Conservation (phyloP, 2,797 vertebrate species). For the Cetoscarus ocellatus region DNA sequence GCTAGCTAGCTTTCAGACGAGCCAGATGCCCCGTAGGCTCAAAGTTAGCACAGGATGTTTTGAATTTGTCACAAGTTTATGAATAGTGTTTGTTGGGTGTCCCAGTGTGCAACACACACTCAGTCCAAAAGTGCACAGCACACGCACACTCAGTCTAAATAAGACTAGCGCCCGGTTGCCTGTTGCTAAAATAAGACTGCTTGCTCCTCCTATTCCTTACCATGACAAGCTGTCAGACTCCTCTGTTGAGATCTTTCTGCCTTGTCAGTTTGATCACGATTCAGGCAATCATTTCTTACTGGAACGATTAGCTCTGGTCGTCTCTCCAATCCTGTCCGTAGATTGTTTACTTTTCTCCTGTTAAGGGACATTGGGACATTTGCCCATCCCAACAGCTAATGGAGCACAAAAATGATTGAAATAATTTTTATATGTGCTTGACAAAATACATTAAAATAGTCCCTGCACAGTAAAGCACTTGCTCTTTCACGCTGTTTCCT, state of each 20-base stretch:
- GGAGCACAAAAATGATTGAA: neutral
- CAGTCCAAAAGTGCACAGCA: slow-evolving; percentile 37
- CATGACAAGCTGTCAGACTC: slow-evolving; percentile 62
- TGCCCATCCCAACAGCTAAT: neutral
- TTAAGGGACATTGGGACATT: neutral
- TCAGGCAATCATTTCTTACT: slow-evolving; percentile 2
- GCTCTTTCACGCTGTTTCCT: slow-evolving; percentile 15
- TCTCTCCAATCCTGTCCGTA: neutral
- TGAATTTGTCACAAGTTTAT: slow-evolving; percentile 78
- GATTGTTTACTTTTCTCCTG: neutral
- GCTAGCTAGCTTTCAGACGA: slow-evolving; percentile 47
- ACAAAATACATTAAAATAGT: neutral
- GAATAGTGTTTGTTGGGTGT: slow-evolving; percentile 23
- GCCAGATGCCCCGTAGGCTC: slow-evolving; percentile 42
- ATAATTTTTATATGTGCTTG: neutral
- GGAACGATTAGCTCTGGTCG: neutral
- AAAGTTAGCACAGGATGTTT: slow-evolving; percentile 82
- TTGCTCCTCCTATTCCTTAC: slow-evolving; percentile 72
- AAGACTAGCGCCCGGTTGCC: slow-evolving; percentile 74
- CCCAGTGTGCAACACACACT: slow-evolving; percentile 49
- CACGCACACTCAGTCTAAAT: slow-evolving; percentile 70
- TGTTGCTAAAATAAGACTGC: slow-evolving; percentile 79
- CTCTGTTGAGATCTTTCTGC: slow-evolving; percentile 33
- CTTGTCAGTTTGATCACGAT: slow-evolving; percentile 7
- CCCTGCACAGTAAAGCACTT: neutral